These are phyloP conservation scores for Rhizomys pruinosus DNA, from an alignment of 2,113 vertebrate genomes.

Conservation along the genomic window DNA sequence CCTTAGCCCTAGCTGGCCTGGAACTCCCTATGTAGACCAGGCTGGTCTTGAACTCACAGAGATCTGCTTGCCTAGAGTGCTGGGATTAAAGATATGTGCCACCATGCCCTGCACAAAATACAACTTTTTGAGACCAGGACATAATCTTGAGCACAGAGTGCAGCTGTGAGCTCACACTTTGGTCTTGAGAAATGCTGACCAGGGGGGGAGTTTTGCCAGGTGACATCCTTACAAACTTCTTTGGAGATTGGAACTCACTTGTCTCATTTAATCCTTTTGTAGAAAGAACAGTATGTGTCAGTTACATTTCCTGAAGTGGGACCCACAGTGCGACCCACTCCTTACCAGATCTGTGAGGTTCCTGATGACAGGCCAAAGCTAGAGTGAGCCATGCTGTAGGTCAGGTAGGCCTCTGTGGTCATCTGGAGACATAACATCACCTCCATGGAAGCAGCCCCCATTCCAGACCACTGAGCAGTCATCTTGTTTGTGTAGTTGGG, in stretches of 20 bases:
- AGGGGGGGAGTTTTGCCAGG: background rate
- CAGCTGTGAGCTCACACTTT: background rate
- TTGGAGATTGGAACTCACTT: background rate
- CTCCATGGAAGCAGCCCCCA: fast-evolving
- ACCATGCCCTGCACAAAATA: too few relatives aligned
- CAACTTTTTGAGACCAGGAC: background rate
- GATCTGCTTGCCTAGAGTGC: too few relatives aligned
- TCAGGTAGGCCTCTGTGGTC: background rate
- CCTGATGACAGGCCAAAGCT: background rate
- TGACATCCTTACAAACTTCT: background rate
- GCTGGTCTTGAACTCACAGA: too few relatives aligned
- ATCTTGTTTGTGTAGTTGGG: background rate
- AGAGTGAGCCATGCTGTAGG: too few relatives aligned
- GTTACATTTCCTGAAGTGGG: background rate
- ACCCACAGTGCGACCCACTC: too few relatives aligned
- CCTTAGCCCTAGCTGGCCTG: too few relatives aligned
- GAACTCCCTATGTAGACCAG: too few relatives aligned
- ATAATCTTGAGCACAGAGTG: background rate
- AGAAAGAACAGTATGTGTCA: background rate
- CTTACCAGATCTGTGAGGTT: background rate
- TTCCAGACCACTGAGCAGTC: background rate
- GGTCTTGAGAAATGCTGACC: background rate
- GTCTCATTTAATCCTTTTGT: background rate
- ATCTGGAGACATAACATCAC: background rate
- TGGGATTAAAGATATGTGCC: too few relatives aligned